These are phyloP conservation scores for Stomatorhinus walkeri DNA, from an alignment of 2,797 vertebrate species.

Conservation along the genomic window DNA sequence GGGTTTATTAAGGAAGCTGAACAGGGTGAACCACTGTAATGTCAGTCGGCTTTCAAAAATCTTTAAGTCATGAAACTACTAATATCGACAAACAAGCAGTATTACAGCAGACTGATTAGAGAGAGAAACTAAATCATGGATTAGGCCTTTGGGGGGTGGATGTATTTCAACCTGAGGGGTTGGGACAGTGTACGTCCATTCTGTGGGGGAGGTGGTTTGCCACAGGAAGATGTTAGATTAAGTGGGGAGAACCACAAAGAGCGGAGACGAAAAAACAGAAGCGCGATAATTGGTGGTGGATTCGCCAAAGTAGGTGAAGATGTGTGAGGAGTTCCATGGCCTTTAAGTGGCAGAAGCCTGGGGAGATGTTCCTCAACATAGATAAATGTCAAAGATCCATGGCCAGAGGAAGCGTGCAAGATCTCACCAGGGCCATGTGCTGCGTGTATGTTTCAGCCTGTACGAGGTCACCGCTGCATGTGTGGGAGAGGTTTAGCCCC, in stretches of 20 bases:
- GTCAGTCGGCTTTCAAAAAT: neutral
- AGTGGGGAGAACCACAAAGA: conserved; percentile 22
- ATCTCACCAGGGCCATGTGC: neutral
- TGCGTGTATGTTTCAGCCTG: neutral
- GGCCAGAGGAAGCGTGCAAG: neutral
- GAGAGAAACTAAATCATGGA: neutral
- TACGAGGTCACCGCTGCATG: neutral
- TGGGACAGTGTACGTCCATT: neutral
- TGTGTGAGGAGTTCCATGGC: conserved; percentile 25
- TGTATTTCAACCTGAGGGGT: neutral
- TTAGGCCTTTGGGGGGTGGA: neutral
- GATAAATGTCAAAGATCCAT: neutral
- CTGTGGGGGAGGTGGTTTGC: conserved; percentile 30
- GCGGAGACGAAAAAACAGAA: conserved; percentile 10
- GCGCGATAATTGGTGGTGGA: conserved; percentile 39
- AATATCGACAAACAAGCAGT: neutral
- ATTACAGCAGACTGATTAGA: conserved; percentile 43
- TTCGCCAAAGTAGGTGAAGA: conserved; percentile 25
- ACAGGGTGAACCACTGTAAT: neutral
- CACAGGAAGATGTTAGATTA: conserved; percentile 41
- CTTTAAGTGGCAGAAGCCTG: neutral
- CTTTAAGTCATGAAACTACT: neutral
- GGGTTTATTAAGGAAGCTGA: neutral
- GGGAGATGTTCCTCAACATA: neutral
- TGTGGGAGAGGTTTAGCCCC: conserved; percentile 14